Conservation (phyloP, 1,140 invertebrate species). For the Wiebesia pumilae region DNA sequence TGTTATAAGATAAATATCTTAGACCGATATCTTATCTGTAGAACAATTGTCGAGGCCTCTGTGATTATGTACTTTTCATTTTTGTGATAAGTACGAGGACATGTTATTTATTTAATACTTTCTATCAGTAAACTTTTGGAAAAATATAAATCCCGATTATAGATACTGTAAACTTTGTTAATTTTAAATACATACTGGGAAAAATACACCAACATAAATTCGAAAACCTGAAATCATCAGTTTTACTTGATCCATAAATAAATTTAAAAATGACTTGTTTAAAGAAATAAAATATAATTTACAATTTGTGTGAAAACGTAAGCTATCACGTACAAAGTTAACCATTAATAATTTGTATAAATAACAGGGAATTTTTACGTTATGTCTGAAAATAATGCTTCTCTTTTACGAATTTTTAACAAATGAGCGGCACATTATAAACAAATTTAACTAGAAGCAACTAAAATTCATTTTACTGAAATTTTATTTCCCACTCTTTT, state of each 20-base stretch:
- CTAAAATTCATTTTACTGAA: too few relatives aligned
- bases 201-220: neutral
- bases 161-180: neutral
- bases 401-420: too few relatives aligned
- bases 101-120: constrained; percentile 5
- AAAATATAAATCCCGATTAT: neutral
- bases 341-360: too few relatives aligned
- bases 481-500: neutral
- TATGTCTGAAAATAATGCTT: too few relatives aligned
- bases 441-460: too few relatives aligned
- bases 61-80: neutral
- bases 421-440: too few relatives aligned
- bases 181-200: neutral
- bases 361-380: too few relatives aligned
- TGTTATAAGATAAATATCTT: neutral
- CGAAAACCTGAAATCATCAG: neutral
- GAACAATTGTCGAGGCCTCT: neutral
- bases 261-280: too few relatives aligned
- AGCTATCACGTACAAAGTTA: too few relatives aligned
- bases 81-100: neutral
- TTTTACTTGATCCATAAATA: too few relatives aligned
- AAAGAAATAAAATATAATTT: too few relatives aligned
- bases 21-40: neutral
- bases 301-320: too few relatives aligned
- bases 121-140: neutral